A percentile compares a stretch with the other conserved stretches of the same genome.
Evolutionary conservation across 2,797 vertebrate genomes (phyloP).

Genomic region (Peromyscus attwateri): DNA sequence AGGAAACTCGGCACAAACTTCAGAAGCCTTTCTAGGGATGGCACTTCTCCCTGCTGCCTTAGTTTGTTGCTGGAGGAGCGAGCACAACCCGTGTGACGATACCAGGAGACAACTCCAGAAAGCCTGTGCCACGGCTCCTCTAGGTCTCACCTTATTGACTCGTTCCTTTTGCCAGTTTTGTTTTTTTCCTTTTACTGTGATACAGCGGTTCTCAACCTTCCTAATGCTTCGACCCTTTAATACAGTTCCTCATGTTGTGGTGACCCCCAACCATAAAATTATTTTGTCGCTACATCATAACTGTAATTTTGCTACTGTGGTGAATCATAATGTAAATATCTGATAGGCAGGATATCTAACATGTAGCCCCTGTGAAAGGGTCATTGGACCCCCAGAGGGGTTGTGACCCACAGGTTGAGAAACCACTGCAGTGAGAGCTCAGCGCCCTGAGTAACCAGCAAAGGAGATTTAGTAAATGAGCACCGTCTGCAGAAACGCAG

Average conservation of each 20-base stretch:
- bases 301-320: neutral
- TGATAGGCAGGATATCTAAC: neutral
- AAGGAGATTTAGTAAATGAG: neutral
- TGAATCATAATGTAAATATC: neutral
- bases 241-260: neutral
- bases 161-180: neutral
- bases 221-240: neutral
- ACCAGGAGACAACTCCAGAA: neutral
- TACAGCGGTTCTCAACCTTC: neutral
- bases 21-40: too few relatives aligned
- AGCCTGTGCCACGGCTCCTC: neutral
- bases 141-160: neutral
- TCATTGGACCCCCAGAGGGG: neutral
- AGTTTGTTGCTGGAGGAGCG: neutral
- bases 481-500: neutral
- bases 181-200: neutral
- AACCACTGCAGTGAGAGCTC: neutral
- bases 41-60: neutral
- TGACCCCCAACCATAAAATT: neutral
- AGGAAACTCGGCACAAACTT: neutral
- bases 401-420: neutral
- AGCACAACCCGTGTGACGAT: neutral
- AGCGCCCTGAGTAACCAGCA: neutral
- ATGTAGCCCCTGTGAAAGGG: neutral
- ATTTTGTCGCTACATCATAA: neutral